Percentiles rank a stretch among this genome's conserved stretches.
Conservation (phyloP, 2,888 invertebrate genomes). For the Sinelater perroti region DNA sequence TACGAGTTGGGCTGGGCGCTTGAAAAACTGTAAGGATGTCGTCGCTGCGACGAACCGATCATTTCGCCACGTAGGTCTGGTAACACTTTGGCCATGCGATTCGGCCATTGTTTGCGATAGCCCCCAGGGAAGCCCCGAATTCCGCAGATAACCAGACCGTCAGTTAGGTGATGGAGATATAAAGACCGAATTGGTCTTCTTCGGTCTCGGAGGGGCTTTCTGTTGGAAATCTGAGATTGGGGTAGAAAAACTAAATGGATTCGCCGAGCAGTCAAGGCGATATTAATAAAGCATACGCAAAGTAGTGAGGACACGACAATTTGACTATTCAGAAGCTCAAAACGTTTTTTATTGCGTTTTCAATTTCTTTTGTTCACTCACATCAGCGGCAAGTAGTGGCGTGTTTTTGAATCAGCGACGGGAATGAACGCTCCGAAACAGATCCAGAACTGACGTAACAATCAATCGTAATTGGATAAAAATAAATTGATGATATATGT, state of each 20-base stretch:
- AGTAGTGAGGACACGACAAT: no score
- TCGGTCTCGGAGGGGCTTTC: conserved; percentile 34
- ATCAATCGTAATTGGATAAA: no score
- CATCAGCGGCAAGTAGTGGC: not conserved
- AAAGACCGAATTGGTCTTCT: conserved; percentile 40
- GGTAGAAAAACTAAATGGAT: conserved; percentile 23
- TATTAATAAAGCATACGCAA: conserved; percentile 9
- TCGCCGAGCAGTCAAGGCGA: conserved; percentile 7
- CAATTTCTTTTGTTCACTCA: not conserved
- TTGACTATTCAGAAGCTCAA: no score
- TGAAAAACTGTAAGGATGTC: no score
- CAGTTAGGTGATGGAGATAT: conserved; percentile 41
- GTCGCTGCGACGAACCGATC: conserved; percentile 7
- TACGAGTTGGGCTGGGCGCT: not conserved
- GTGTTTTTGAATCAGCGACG: not conserved
- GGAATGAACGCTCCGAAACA: no score
- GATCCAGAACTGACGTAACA: no score
- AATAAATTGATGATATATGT: no score
- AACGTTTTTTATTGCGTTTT: no score
- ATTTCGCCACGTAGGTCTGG: conserved; percentile 20
- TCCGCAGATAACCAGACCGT: conserved; percentile 40
- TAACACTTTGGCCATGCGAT: conserved; percentile 33
- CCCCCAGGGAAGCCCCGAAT: conserved; percentile 37
- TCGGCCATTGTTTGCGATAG: conserved; percentile 35
- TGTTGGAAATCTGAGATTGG: conserved; percentile 26